Percentiles rank a stretch among this genome's conserved stretches.
phyloP scores from a whole-genome alignment of 2,113 vertebrate species.

The Verasper variegatus region DNA sequence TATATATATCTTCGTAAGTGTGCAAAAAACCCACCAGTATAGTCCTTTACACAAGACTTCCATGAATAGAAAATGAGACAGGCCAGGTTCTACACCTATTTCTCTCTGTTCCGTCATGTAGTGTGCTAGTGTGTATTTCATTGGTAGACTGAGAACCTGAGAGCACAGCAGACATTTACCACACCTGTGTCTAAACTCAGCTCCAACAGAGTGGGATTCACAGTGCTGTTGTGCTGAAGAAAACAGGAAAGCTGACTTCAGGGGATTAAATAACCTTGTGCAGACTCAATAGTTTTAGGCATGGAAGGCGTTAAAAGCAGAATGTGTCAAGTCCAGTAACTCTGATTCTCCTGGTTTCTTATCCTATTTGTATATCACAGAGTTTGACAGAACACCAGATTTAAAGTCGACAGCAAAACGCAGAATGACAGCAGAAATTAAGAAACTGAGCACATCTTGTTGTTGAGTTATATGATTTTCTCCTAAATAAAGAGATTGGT shows the following conservation, averaged over 20 bases:
- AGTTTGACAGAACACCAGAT: neutral
- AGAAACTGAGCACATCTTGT: neutral
- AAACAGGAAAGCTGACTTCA: slow-evolving; percentile 11
- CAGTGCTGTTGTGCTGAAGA: slow-evolving; percentile 17
- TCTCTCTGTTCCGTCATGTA: slow-evolving; percentile 2
- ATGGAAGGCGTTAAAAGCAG: neutral
- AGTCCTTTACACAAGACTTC: neutral
- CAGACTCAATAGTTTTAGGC: neutral
- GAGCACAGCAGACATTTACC: slow-evolving; percentile 6
- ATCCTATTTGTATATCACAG: neutral
- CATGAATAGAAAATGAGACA: neutral
- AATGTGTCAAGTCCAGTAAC: neutral
- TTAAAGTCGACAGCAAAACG: neutral
- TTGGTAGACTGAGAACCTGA: slow-evolving; percentile 26
- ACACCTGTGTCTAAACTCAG: neutral
- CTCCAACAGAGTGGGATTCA: slow-evolving; percentile 7
- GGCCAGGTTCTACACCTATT: neutral
- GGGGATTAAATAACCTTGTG: neutral
- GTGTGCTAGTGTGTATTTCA: slow-evolving; percentile 14
- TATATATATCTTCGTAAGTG: no score
- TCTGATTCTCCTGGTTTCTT: slow-evolving; percentile 2
- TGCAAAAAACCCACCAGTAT: no score
- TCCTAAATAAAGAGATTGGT: slow-evolving; percentile 13
- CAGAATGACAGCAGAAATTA: neutral
- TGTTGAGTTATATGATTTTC: slow-evolving; percentile 4